Evolutionary conservation across 1,140 invertebrate species (phyloP).

Genomic region (Argopecten irradians): DNA sequence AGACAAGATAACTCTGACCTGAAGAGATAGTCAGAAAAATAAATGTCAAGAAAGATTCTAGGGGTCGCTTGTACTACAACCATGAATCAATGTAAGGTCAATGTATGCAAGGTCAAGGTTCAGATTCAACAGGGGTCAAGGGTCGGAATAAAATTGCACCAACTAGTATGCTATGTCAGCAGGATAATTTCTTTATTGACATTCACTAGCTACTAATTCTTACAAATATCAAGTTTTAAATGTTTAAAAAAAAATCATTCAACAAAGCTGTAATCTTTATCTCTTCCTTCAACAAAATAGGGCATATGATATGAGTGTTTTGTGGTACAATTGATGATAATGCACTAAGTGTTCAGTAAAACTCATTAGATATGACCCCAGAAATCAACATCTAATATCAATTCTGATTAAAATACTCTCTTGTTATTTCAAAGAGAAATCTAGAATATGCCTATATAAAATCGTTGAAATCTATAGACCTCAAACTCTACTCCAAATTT

Average conservation of each 20-base stretch:
- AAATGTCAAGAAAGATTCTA: not conserved
- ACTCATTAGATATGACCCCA: not conserved
- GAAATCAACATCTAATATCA: not conserved
- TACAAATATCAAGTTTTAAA: no score
- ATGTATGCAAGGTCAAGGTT: not conserved
- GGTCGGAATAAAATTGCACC: not conserved
- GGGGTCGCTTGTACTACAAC: not conserved
- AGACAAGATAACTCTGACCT: not conserved
- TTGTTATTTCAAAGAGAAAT: not conserved
- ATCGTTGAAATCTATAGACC: not conserved
- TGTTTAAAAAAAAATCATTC: no score
- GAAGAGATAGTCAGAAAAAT: not conserved
- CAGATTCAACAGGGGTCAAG: not conserved
- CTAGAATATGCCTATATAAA: not conserved
- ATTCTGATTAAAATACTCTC: not conserved
- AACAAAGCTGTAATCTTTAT: no score
- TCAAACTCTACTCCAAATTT: not conserved
- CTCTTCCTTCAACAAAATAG: no score
- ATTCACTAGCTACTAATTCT: no score
- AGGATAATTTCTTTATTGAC: no score
- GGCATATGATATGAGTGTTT: not conserved
- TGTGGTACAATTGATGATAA: not conserved
- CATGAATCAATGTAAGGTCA: not conserved
- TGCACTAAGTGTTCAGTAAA: not conserved
- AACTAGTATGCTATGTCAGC: constrained; percentile 15